Evolutionary conservation across 2,113 vertebrate species (phyloP).

Genomic region (Nicator chloris): DNA sequence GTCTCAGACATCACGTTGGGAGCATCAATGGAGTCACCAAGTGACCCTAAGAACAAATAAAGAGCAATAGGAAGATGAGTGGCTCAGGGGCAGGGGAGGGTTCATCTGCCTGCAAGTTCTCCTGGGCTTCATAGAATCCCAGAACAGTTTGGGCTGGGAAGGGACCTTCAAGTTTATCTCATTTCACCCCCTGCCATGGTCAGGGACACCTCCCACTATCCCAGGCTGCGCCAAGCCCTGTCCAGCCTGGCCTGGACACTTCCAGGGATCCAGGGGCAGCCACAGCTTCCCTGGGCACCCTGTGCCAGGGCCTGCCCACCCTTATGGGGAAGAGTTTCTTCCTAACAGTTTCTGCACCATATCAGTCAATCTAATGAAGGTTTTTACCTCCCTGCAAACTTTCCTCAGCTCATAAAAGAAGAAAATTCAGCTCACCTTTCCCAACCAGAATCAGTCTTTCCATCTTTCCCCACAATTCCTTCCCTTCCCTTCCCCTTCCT

Average conservation of each 20-base stretch:
- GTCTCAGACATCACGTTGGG: accelerated
- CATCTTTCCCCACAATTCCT: not conserved
- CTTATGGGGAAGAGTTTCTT: not conserved
- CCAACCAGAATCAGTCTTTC: not conserved
- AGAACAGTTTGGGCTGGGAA: not conserved
- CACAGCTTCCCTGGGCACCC: not conserved
- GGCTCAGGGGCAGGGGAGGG: not conserved
- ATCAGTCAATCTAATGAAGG: not conserved
- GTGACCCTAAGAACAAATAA: not conserved
- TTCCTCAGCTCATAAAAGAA: not conserved
- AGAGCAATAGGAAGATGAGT: not conserved
- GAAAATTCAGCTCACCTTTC: not conserved
- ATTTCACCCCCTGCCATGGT: not conserved
- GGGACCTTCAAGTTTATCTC: not conserved
- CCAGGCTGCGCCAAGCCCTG: accelerated
- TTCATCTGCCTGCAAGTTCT: not conserved
- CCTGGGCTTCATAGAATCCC: not conserved
- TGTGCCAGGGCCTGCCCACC: not conserved
- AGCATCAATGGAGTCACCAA: not conserved
- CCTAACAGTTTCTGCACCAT: not conserved
- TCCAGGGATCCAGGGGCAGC: not conserved
- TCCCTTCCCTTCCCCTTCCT: not conserved
- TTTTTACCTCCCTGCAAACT: not conserved
- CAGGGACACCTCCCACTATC: not conserved
- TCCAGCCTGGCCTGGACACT: not conserved